Evolutionary conservation across 1,140 invertebrate species (phyloP).

Genomic region (Papilio polyxenes): DNA sequence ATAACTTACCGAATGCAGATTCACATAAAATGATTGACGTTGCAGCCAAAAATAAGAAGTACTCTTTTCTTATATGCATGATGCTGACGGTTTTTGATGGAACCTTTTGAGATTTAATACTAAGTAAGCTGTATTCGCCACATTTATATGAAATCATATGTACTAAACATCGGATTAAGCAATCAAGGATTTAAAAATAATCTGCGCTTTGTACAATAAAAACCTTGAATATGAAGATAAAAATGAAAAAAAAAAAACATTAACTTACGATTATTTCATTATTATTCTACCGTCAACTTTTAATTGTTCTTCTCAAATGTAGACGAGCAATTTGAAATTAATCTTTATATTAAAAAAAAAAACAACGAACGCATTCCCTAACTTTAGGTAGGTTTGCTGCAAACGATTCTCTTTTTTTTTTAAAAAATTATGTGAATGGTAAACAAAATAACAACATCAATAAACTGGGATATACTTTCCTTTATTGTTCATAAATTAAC

Average conservation of each 20-base stretch:
- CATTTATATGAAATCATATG: slow-evolving; percentile 12
- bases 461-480: not conserved
- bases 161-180: not conserved
- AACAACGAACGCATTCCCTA: no score
- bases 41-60: not conserved
- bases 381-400: no score
- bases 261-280: slow-evolving; percentile 24
- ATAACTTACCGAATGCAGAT: slow-evolving; percentile 39
- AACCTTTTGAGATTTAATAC: not conserved
- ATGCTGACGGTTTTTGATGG: not conserved
- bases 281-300: slow-evolving; percentile 11
- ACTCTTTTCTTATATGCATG: not conserved
- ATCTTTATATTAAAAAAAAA: no score
- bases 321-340: no score
- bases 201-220: not conserved
- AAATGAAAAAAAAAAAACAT: not conserved
- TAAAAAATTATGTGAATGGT: not conserved
- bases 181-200: not conserved
- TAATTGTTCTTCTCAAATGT: no score
- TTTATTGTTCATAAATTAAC: not conserved
- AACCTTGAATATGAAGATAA: slow-evolving; percentile 17
- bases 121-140: not conserved
- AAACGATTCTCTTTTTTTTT: no score
- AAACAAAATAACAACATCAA: not conserved
- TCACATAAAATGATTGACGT: slow-evolving; percentile 37